Percentiles rank a stretch among this genome's conserved stretches.
phyloP scores from a whole-genome alignment of 1,140 invertebrate genomes.

The Cherax quadricarinatus region DNA sequence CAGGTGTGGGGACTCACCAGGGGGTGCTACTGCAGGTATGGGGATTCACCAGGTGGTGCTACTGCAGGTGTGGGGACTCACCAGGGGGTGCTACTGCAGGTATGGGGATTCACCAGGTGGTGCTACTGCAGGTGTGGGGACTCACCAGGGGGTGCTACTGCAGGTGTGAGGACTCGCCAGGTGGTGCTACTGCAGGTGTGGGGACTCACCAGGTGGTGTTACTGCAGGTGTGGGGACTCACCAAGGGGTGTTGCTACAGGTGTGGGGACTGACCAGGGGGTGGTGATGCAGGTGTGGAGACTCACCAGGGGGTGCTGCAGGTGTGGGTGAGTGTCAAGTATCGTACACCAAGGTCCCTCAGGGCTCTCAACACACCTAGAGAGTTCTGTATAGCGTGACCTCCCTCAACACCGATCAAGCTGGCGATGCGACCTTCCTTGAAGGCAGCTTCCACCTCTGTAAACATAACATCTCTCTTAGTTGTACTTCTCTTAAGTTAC shows the following conservation, averaged over 20 bases:
- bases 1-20: conserved; percentile 1
- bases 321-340: conserved; percentile 44
- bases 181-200: background rate
- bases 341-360: conserved; percentile 36
- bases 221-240: background rate
- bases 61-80: background rate
- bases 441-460: conserved; percentile 29
- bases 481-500: background rate
- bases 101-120: too few relatives aligned
- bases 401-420: conserved; percentile 32
- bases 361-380: conserved; percentile 12
- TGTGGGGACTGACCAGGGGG: background rate
- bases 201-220: background rate
- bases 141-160: conserved; percentile 40
- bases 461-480: background rate
- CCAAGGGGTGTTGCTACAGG: background rate
- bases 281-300: background rate
- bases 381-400: conserved; percentile 44
- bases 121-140: background rate
- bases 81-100: background rate
- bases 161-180: conserved; percentile 26
- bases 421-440: conserved; percentile 19
- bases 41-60: background rate
- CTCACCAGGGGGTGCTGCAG: conserved; percentile 44
- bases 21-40: conserved; percentile 42